A percentile compares a stretch with the other conserved stretches of the same genome.
These are phyloP conservation scores for Acanthurus leucopareius DNA, from an alignment of 2,797 vertebrate genomes.

Conservation along the genomic window DNA sequence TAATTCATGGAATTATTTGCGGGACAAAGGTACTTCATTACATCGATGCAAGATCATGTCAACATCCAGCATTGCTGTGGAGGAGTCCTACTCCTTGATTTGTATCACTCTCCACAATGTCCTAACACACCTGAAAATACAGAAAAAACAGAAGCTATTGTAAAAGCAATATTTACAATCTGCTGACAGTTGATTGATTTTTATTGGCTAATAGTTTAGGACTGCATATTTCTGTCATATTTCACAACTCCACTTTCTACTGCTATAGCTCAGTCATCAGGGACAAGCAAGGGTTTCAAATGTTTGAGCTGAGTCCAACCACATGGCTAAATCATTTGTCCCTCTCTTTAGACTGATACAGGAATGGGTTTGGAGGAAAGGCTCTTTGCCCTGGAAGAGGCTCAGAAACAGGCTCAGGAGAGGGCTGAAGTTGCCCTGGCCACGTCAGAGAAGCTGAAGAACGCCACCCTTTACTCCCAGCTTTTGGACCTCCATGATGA, in stretches of 20 bases:
- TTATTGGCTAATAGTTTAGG: not conserved
- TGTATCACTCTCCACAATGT: not conserved
- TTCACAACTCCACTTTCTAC: not conserved
- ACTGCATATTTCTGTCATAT: not conserved
- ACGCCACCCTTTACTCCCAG: not conserved
- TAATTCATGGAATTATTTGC: no score
- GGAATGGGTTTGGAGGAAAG: slow-evolving; percentile 13
- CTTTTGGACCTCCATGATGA: slow-evolving; percentile 4
- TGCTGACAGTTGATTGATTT: not conserved
- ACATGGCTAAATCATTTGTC: not conserved
- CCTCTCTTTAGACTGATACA: not conserved
- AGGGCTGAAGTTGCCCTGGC: slow-evolving; percentile 16
- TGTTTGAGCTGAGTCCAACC: not conserved
- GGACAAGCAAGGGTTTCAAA: not conserved
- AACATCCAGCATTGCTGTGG: not conserved
- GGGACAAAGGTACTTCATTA: not conserved
- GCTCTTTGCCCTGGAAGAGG: slow-evolving; percentile 38
- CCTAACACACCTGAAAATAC: not conserved
- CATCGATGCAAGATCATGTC: not conserved
- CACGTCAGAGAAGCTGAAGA: slow-evolving; percentile 25
- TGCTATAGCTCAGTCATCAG: not conserved
- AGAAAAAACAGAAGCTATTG: not conserved
- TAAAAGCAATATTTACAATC: not conserved
- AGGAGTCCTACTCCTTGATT: not conserved
- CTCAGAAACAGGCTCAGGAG: slow-evolving; percentile 37